Conservation (phyloP, 2,888 invertebrate species). For the Baccha elongata region DNA sequence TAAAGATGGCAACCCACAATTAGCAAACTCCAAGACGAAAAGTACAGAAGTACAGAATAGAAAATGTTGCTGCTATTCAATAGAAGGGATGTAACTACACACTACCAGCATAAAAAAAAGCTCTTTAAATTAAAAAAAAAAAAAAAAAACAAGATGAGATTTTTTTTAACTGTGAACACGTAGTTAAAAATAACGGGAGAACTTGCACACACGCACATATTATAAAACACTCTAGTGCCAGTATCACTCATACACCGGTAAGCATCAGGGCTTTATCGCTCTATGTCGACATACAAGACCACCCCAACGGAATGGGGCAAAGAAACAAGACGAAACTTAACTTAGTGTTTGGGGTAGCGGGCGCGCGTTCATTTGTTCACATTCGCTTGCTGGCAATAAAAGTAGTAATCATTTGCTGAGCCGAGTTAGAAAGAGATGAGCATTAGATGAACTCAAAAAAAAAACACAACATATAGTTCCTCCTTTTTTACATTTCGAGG, state of each 20-base stretch:
- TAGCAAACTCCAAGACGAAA: conserved; percentile 67
- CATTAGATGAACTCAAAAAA: conserved; percentile 78
- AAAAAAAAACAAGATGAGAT: conserved; percentile 78
- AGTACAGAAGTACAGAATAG: conserved; percentile 69
- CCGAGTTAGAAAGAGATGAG: conserved; percentile 82
- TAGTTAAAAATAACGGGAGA: conserved; percentile 78
- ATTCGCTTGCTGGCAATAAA: conserved; percentile 81
- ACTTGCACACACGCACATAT: conserved; percentile 38
- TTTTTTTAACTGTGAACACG: conserved; percentile 79
- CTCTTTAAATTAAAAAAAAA: conserved; percentile 67
- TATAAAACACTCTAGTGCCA: conserved; percentile 29
- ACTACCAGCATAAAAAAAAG: conserved; percentile 71
- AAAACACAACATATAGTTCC: conserved; percentile 38
- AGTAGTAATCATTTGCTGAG: conserved; percentile 82
- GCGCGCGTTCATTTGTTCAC: conserved; percentile 70
- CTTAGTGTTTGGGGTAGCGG: conserved; percentile 74
- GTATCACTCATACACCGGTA: conserved; percentile 55
- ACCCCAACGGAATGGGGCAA: conserved; percentile 66
- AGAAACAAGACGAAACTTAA: conserved; percentile 75
- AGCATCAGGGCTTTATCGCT: conserved; percentile 27
- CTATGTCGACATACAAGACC: conserved; percentile 56
- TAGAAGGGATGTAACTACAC: conserved; percentile 74
- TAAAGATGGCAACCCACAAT: conserved; percentile 48
- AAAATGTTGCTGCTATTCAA: conserved; percentile 63
- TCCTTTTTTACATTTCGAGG: conserved; percentile 19